Conservation (phyloP, 2,113 vertebrate species). For the Melanerpes aurifrons region DNA sequence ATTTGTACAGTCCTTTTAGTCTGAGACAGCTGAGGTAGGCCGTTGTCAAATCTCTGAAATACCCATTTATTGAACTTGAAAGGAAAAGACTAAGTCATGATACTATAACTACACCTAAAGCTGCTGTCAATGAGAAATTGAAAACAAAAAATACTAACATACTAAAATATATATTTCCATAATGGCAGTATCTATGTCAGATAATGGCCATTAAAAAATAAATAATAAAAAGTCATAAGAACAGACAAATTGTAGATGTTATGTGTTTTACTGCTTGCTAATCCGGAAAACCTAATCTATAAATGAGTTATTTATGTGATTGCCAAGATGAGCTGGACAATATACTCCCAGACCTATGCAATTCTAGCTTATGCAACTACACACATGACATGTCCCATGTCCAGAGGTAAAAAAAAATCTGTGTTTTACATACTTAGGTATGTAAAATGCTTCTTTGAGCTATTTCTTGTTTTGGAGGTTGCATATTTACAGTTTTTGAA, state of each 20-base stretch:
- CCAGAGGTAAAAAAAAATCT: background rate
- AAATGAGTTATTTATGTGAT: background rate
- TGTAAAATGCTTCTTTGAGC: background rate
- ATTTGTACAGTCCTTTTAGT: background rate
- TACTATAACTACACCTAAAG: background rate
- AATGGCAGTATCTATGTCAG: background rate
- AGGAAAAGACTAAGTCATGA: background rate
- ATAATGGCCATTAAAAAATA: background rate
- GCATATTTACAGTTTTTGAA: background rate
- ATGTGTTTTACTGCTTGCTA: background rate
- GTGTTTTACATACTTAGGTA: background rate
- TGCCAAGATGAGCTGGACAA: background rate
- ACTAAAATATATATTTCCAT: background rate
- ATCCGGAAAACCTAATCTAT: background rate
- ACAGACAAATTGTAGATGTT: accelerated
- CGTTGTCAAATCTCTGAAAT: background rate
- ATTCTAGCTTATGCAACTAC: background rate
- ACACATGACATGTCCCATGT: background rate
- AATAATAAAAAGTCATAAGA: background rate
- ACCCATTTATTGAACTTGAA: background rate
- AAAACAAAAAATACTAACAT: background rate
- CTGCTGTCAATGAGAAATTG: background rate
- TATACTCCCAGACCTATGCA: background rate
- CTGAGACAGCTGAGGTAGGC: background rate
- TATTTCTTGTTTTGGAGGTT: background rate